These are phyloP conservation scores for Macropodus opercularis DNA, from an alignment of 2,797 vertebrate species.

Conservation along the genomic window DNA sequence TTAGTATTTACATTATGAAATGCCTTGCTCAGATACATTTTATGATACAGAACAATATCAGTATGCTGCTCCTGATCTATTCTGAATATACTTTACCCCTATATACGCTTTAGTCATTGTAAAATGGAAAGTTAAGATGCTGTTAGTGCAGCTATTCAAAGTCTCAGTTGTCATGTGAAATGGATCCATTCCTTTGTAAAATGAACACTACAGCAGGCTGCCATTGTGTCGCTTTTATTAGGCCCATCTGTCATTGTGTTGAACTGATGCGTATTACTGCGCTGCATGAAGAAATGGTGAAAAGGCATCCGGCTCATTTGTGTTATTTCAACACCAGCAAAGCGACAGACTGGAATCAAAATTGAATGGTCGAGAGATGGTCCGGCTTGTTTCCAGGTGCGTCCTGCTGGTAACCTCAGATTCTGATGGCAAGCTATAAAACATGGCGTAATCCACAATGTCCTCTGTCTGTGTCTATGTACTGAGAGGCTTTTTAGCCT, in stretches of 20 bases:
- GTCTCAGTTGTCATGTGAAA: constrained; percentile 15
- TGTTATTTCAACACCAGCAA: constrained; percentile 13
- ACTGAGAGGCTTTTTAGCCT: background rate
- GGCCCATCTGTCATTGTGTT: constrained; percentile 8
- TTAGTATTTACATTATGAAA: no score
- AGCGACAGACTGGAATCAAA: background rate
- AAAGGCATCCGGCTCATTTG: constrained; percentile 2
- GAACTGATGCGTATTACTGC: constrained; percentile 1
- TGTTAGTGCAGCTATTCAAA: background rate
- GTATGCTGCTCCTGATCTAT: background rate
- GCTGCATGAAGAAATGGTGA: background rate
- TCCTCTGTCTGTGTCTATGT: background rate
- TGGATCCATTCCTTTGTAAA: constrained; percentile 3
- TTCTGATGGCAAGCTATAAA: constrained; percentile 17
- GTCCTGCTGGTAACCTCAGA: background rate
- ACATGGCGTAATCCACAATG: constrained; percentile 16
- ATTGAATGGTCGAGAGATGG: background rate
- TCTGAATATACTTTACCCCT: background rate
- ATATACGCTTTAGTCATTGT: background rate
- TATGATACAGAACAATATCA: background rate
- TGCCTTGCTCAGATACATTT: no score
- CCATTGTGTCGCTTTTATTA: constrained; percentile 13
- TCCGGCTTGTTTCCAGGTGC: background rate
- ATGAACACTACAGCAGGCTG: background rate
- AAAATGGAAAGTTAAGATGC: background rate